Percentiles rank a stretch among this genome's conserved stretches.
phyloP scores from a whole-genome alignment of 2,797 vertebrate species.

The Parauchenoglanis ngamensis region DNA sequence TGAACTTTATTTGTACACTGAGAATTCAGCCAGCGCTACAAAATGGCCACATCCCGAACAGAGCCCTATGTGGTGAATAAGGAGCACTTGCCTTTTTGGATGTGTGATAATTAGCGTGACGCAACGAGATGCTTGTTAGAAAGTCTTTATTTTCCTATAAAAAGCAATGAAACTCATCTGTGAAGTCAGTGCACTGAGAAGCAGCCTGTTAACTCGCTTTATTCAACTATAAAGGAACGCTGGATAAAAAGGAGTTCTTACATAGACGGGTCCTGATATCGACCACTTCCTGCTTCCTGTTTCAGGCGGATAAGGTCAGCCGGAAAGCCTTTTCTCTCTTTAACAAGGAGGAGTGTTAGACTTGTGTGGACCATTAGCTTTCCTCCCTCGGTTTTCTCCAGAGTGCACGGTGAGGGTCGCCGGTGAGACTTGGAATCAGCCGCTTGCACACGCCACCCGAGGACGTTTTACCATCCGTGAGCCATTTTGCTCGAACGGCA shows the following conservation, averaged over 20 bases:
- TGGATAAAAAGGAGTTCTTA: background rate
- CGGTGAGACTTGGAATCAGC: background rate
- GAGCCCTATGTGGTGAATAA: no score
- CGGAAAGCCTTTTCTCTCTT: background rate
- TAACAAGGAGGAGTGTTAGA: background rate
- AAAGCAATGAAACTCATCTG: background rate
- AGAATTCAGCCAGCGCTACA: background rate
- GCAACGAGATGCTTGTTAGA: background rate
- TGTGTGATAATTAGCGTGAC: background rate
- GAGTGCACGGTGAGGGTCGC: background rate
- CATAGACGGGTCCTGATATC: constrained; percentile 19
- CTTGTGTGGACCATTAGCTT: constrained; percentile 1
- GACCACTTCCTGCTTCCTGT: background rate
- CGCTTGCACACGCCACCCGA: background rate
- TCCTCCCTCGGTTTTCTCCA: constrained; percentile 13
- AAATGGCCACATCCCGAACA: background rate
- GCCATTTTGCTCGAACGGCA: background rate
- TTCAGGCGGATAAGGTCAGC: constrained; percentile 11
- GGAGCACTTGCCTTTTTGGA: background rate
- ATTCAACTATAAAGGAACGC: background rate
- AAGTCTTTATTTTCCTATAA: background rate
- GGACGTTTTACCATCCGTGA: background rate
- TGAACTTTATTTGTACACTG: background rate
- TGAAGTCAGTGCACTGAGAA: background rate
- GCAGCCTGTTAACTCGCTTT: background rate